These are phyloP conservation scores for Xiphophorus couchianus DNA, from an alignment of 2,113 vertebrate species.

Conservation along the genomic window DNA sequence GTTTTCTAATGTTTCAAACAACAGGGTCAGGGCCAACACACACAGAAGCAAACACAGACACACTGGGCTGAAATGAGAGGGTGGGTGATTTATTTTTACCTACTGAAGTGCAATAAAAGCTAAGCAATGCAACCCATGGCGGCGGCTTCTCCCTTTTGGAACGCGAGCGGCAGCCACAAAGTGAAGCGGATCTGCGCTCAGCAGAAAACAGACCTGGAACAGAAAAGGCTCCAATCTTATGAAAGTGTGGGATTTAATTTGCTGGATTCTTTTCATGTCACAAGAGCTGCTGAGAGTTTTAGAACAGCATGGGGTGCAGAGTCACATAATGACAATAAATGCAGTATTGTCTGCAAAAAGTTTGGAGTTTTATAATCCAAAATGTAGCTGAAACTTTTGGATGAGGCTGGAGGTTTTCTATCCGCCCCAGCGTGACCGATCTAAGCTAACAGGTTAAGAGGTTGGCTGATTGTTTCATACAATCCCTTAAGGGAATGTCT, in stretches of 20 bases:
- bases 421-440: too few relatives aligned
- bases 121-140: not conserved
- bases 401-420: too few relatives aligned
- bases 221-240: constrained; percentile 6
- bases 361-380: not conserved
- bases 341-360: not conserved
- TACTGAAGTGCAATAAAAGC: constrained; percentile 26
- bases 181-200: constrained; percentile 1
- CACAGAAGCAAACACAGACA: constrained; percentile 16
- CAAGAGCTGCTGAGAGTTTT: not conserved
- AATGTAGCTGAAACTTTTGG: not conserved
- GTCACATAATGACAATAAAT: not conserved
- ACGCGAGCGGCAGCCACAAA: constrained; percentile 4
- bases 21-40: constrained; percentile 24
- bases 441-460: too few relatives aligned
- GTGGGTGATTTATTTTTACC: constrained; percentile 37
- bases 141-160: constrained; percentile 2
- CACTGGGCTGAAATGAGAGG: constrained; percentile 4
- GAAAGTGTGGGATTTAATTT: constrained; percentile 11
- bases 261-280: not conserved
- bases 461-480: too few relatives aligned
- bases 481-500: too few relatives aligned
- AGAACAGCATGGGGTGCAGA: not conserved
- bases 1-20: constrained; percentile 25
- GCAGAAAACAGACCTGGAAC: constrained; percentile 4